Conservation (phyloP, 2,888 invertebrate species). For the Argyra leucocephala region DNA sequence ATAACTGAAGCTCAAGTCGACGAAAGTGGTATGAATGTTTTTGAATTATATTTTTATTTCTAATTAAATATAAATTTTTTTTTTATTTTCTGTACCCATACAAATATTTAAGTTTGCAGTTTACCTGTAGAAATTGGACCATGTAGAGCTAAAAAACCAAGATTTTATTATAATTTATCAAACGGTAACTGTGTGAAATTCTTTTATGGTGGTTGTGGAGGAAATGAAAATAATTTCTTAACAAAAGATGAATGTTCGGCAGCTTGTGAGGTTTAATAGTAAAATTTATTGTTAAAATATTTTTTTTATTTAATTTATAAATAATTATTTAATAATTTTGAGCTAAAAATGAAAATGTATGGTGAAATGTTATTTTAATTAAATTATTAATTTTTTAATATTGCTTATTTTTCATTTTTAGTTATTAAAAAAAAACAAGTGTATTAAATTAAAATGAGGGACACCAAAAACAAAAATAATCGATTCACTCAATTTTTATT, state of each 20-base stretch:
- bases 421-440: too few species aligned
- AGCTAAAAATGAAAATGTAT: too few species aligned
- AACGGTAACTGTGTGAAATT: slow-evolving; percentile 11
- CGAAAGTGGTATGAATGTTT: not conserved
- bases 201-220: slow-evolving; percentile 15
- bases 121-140: slow-evolving; percentile 8
- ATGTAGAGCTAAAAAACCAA: slow-evolving; percentile 7
- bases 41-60: not conserved
- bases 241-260: slow-evolving; percentile 13
- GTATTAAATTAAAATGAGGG: too few species aligned
- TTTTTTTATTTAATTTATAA: too few species aligned
- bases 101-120: slow-evolving; percentile 11
- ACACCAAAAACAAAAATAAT: too few species aligned
- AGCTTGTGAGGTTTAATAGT: too few species aligned
- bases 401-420: too few species aligned
- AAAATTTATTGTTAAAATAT: too few species aligned
- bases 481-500: too few species aligned
- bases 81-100: not conserved
- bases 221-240: slow-evolving; percentile 15
- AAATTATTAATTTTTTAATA: too few species aligned
- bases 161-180: slow-evolving; percentile 11
- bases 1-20: not conserved
- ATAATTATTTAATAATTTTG: too few species aligned
- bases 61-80: not conserved
- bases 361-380: too few species aligned